Conservation (phyloP, 1,140 invertebrate genomes). For the Globodera ellingtonae region DNA sequence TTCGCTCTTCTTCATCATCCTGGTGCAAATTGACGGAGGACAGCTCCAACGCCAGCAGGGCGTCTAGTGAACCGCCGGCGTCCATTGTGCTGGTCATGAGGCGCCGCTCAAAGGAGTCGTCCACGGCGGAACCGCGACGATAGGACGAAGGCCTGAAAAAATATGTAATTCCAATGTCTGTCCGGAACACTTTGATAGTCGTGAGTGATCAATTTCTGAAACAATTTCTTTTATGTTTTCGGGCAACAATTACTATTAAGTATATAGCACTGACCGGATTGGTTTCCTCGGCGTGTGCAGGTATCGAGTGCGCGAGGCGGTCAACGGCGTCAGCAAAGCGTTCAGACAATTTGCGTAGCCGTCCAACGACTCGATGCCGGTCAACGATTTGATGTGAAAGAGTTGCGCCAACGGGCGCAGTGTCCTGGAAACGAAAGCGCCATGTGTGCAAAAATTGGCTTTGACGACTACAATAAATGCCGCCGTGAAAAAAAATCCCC, state of each 20-base stretch:
- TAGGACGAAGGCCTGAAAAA: slow-evolving; percentile 31
- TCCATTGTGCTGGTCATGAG: not conserved
- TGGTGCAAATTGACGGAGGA: slow-evolving; percentile 24
- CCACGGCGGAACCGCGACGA: slow-evolving; percentile 27
- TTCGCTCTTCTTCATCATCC: not conserved
- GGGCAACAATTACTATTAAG: not conserved
- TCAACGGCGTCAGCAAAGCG: slow-evolving; percentile 30
- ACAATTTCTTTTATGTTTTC: not conserved
- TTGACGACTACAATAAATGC: too few relatives aligned
- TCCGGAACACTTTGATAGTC: too few relatives aligned
- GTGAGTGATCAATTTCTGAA: too few relatives aligned
- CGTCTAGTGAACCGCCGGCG: slow-evolving; percentile 4
- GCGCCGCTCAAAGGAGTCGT: slow-evolving; percentile 23
- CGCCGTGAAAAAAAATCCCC: too few relatives aligned
- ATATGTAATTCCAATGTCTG: not conserved
- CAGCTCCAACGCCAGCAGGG: slow-evolving; percentile 6
- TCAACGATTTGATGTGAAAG: slow-evolving; percentile 34
- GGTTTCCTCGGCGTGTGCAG: slow-evolving; percentile 21
- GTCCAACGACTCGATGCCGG: slow-evolving; percentile 22
- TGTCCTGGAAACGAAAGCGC: not conserved
- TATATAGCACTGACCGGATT: slow-evolving; percentile 5
- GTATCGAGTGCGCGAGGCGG: slow-evolving; percentile 20
- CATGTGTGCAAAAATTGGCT: too few relatives aligned
- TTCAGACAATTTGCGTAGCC: slow-evolving; percentile 32
- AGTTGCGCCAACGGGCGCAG: slow-evolving; percentile 22